phyloP scores from a whole-genome alignment of 1,140 invertebrate genomes.

The Cyphomyrmex costatus region DNA sequence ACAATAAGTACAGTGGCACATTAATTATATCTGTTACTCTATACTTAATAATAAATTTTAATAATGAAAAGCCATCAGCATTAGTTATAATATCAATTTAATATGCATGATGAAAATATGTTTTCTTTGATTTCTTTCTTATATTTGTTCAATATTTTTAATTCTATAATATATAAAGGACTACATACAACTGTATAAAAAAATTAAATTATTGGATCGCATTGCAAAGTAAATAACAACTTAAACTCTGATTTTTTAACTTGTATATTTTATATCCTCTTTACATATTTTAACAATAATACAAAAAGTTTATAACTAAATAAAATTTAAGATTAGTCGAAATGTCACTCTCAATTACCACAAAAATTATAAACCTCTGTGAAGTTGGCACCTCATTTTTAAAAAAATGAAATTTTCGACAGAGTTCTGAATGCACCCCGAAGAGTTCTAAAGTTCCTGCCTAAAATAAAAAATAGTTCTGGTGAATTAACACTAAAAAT shows the following conservation, averaged over 20 bases:
- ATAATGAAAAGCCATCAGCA: background rate
- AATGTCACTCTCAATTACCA: background rate
- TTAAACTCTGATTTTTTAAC: no score
- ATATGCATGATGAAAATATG: background rate
- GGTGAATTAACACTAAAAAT: no score
- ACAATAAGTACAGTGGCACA: background rate
- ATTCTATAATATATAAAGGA: background rate
- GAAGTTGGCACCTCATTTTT: no score
- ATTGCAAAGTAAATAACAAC: background rate
- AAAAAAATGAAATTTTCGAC: no score
- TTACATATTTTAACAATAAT: background rate
- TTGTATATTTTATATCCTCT: no score
- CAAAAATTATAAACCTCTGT: no score
- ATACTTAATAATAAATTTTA: background rate
- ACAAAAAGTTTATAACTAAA: background rate
- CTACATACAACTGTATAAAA: background rate
- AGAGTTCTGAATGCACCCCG: no score
- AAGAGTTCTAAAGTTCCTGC: no score
- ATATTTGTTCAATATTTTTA: background rate
- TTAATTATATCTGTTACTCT: constrained; percentile 16
- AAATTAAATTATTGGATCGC: background rate
- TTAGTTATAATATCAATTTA: background rate
- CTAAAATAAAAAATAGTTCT: no score
- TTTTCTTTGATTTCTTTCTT: background rate
- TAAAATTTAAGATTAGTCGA: background rate